Conservation (phyloP, 2,888 invertebrate species). For the Hypomecis punctinalis region DNA sequence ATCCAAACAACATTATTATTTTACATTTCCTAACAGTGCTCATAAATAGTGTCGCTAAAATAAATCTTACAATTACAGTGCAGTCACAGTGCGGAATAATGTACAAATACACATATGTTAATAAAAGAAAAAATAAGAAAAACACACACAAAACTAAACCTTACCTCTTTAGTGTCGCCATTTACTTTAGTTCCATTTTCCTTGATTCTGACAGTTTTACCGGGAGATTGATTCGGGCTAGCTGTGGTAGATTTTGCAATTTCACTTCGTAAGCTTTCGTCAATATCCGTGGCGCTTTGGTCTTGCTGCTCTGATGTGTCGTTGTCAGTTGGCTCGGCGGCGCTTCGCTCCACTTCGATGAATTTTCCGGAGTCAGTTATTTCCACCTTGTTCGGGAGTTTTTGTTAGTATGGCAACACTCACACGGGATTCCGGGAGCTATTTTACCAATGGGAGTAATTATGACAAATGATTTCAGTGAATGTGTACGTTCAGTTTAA, state of each 20-base stretch:
- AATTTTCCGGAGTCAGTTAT: conserved; percentile 81
- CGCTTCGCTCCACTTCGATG: conserved; percentile 78
- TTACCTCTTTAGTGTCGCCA: conserved; percentile 67
- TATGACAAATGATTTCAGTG: not conserved
- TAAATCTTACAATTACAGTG: conserved; percentile 19
- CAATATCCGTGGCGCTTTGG: conserved; percentile 45
- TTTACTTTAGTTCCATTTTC: conserved; percentile 74
- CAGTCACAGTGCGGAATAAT: conserved; percentile 17
- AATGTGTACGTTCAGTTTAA: too few species aligned
- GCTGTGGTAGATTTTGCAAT: conserved; percentile 52
- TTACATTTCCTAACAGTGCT: not conserved
- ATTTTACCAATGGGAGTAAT: conserved; percentile 18
- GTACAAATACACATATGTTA: conserved; percentile 15
- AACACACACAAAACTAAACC: conserved; percentile 36
- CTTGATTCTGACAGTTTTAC: conserved; percentile 76
- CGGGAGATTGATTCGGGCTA: conserved; percentile 73
- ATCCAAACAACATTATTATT: too few species aligned
- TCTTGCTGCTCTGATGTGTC: conserved; percentile 35
- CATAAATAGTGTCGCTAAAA: not conserved
- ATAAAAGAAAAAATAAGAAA: conserved; percentile 37
- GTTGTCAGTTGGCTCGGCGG: conserved; percentile 44
- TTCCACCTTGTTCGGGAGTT: conserved; percentile 78
- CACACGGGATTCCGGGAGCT: conserved; percentile 51
- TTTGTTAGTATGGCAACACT: conserved; percentile 75
- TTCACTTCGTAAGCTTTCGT: conserved; percentile 47